Conservation (phyloP, 92 coral and sea anemone genomes). For the Porites cylindrica region DNA sequence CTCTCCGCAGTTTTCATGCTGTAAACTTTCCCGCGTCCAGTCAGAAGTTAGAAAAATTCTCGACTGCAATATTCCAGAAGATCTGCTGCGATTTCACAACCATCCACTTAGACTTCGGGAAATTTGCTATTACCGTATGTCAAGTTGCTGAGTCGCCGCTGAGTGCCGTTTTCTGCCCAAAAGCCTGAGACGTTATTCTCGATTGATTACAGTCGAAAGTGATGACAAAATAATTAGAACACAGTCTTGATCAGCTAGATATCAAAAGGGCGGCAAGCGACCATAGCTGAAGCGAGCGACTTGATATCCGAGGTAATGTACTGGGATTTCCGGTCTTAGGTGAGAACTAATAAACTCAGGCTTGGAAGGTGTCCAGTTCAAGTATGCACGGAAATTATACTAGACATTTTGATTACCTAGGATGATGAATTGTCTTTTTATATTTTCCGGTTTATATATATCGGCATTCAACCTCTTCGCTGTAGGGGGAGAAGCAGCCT, state of each 20-base stretch:
- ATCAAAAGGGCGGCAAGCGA: conserved; percentile 2
- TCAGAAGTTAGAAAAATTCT: no score
- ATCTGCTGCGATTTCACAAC: no score
- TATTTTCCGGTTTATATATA: neutral
- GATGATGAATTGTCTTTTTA: no score
- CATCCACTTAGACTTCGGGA: no score
- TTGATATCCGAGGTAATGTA: conserved; percentile 12
- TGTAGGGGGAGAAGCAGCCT: no score
- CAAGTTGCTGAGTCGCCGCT: no score
- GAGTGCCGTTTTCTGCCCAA: neutral
- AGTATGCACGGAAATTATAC: conserved; percentile 13
- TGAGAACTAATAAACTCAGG: conserved; percentile 22
- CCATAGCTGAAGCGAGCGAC: neutral
- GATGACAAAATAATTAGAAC: conserved; percentile 45
- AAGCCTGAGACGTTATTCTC: conserved; percentile 28
- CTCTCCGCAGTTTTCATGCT: no score
- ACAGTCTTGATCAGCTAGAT: neutral
- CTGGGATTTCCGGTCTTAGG: conserved; percentile 40
- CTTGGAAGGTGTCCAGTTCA: conserved; percentile 22
- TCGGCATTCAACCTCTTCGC: neutral
- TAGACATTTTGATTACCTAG: no score
- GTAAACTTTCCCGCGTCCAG: no score
- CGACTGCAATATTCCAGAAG: no score
- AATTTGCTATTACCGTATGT: no score
- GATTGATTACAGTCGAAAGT: neutral